Conservation (phyloP, 2,113 vertebrate species). For the Cyrtonyx montezumae region DNA sequence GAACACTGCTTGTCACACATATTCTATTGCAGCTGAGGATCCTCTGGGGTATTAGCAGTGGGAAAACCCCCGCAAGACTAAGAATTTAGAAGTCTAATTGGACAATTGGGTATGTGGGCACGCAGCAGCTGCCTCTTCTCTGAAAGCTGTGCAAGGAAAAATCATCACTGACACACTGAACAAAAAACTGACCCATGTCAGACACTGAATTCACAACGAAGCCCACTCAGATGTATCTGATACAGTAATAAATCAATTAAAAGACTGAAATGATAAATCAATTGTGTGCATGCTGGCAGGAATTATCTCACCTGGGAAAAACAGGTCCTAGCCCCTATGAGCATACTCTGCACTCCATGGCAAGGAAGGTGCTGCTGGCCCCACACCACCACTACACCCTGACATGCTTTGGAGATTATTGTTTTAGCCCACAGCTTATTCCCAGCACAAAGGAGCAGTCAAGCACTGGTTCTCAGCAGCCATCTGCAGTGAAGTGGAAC, state of each 20-base stretch:
- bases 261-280: neutral
- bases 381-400: neutral
- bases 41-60: neutral
- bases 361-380: neutral
- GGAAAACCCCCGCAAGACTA: neutral
- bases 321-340: neutral
- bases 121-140: neutral
- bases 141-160: neutral
- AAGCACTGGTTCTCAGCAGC: neutral
- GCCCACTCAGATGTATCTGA: neutral
- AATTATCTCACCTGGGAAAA: neutral
- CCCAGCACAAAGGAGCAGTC: neutral
- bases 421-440: neutral
- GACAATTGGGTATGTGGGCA: neutral
- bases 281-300: neutral
- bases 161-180: neutral
- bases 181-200: neutral
- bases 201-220: neutral
- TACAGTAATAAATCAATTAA: neutral
- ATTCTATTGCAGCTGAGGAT: neutral
- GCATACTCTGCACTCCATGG: rapidly evolving
- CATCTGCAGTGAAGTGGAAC: neutral
- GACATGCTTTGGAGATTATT: neutral
- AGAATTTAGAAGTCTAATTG: neutral
- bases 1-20: neutral